A percentile compares a stretch with the other conserved stretches of the same genome.
phyloP scores from a whole-genome alignment of 2,888 invertebrate genomes.

The Melieria picta region DNA sequence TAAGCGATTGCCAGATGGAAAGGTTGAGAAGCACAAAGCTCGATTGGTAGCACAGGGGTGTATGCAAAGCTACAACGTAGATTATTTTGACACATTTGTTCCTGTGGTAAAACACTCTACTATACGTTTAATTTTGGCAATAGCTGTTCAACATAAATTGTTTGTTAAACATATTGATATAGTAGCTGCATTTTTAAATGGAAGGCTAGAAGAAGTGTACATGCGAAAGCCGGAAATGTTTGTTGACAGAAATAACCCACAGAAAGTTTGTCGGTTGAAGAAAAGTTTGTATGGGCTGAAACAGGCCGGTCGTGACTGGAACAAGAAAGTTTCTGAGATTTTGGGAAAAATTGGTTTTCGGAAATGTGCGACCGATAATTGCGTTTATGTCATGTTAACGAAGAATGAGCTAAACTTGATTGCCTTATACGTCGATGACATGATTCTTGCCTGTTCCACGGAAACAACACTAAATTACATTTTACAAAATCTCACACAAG shows the following conservation, averaged over 20 bases:
- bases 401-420: conserved; percentile 9
- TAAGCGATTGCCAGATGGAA: conserved; percentile 25
- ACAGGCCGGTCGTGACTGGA: conserved; percentile 29
- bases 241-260: conserved; percentile 23
- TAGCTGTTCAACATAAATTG: conserved; percentile 22
- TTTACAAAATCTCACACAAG: not conserved
- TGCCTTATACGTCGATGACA: conserved; percentile 26
- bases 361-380: conserved; percentile 34
- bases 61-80: conserved; percentile 39
- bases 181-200: conserved; percentile 18
- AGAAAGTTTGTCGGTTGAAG: conserved; percentile 26
- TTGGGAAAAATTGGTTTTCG: conserved; percentile 18
- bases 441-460: not conserved
- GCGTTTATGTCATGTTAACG: conserved; percentile 27
- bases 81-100: conserved; percentile 41
- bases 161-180: conserved; percentile 29
- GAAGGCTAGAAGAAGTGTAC: conserved; percentile 16
- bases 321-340: conserved; percentile 14
- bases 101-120: conserved; percentile 39
- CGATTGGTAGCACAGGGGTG: conserved; percentile 35
- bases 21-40: conserved; percentile 36
- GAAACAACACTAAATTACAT: not conserved
- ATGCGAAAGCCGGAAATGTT: conserved; percentile 37
- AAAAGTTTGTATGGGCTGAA: conserved; percentile 33
- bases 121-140: conserved; percentile 19